A percentile compares a stretch with the other conserved stretches of the same genome.
These are phyloP conservation scores for Campoletis raptor DNA, from an alignment of 2,888 invertebrate genomes.

Conservation along the genomic window DNA sequence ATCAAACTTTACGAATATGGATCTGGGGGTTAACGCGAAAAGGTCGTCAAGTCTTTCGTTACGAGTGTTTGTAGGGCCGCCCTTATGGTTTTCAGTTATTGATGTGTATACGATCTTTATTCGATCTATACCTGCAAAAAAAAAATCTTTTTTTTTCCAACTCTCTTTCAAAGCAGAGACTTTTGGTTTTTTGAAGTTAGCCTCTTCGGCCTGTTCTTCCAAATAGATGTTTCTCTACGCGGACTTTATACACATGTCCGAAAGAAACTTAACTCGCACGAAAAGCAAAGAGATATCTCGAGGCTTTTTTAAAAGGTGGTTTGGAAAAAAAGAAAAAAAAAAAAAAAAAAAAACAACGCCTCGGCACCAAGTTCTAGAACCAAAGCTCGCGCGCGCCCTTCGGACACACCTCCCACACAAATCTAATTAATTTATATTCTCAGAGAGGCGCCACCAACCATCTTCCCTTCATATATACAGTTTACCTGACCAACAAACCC, in stretches of 20 bases:
- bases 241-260: not conserved
- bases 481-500: slow-evolving; percentile 41
- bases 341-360: slow-evolving; percentile 29
- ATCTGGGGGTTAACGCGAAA: slow-evolving; percentile 7
- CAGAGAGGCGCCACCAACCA: slow-evolving; percentile 81
- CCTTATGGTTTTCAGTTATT: slow-evolving; percentile 27
- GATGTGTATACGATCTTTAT: not conserved
- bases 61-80: slow-evolving; percentile 47
- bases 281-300: slow-evolving; percentile 40
- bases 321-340: slow-evolving; percentile 4
- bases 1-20: slow-evolving; percentile 73
- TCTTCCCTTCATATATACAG: slow-evolving; percentile 45
- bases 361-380: slow-evolving; percentile 63
- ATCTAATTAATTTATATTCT: slow-evolving; percentile 85
- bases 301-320: slow-evolving; percentile 21
- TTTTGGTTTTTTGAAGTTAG: slow-evolving; percentile 23
- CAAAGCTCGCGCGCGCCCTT: slow-evolving; percentile 64
- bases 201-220: not conserved
- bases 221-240: not conserved
- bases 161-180: slow-evolving; percentile 63
- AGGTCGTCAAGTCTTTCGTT: slow-evolving; percentile 24
- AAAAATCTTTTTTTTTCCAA: slow-evolving; percentile 64
- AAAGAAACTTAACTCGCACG: slow-evolving; percentile 31
- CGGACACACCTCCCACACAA: slow-evolving; percentile 84
- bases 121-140: slow-evolving; percentile 70